phyloP scores from a whole-genome alignment of 2,797 vertebrate species.

The Sebastes oblongus region DNA sequence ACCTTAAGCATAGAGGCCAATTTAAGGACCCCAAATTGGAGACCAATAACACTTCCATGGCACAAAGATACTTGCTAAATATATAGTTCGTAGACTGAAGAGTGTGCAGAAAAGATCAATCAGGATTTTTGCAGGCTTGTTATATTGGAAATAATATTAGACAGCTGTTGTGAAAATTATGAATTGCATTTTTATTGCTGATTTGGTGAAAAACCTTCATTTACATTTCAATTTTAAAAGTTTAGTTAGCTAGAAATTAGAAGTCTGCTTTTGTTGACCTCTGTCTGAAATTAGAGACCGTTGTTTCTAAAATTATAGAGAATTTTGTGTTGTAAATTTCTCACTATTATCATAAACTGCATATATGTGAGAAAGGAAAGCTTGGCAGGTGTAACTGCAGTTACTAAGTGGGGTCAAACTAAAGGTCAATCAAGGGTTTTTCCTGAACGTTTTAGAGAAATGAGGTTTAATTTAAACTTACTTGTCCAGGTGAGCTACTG shows the following conservation, averaged over 20 bases:
- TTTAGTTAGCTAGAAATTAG: neutral
- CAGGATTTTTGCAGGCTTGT: neutral
- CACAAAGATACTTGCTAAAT: neutral
- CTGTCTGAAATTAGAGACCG: neutral
- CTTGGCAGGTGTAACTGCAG: neutral
- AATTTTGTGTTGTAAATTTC: neutral
- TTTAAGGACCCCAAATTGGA: neutral
- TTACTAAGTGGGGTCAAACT: neutral
- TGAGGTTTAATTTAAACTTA: neutral
- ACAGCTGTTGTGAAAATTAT: neutral
- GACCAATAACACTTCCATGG: neutral
- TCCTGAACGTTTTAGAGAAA: neutral
- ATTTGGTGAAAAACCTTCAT: neutral
- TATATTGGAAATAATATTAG: neutral
- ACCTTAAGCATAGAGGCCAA: neutral
- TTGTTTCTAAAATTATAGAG: neutral
- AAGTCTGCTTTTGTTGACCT: neutral
- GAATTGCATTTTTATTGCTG: neutral
- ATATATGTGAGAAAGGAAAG: neutral
- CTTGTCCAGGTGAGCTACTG: slow-evolving; percentile 36
- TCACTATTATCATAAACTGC: neutral
- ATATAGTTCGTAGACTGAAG: neutral
- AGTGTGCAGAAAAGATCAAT: neutral
- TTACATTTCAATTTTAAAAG: neutral
- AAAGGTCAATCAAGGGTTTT: neutral